Conservation (phyloP, 2,797 vertebrate genomes). For the Myotis planiceps region DNA sequence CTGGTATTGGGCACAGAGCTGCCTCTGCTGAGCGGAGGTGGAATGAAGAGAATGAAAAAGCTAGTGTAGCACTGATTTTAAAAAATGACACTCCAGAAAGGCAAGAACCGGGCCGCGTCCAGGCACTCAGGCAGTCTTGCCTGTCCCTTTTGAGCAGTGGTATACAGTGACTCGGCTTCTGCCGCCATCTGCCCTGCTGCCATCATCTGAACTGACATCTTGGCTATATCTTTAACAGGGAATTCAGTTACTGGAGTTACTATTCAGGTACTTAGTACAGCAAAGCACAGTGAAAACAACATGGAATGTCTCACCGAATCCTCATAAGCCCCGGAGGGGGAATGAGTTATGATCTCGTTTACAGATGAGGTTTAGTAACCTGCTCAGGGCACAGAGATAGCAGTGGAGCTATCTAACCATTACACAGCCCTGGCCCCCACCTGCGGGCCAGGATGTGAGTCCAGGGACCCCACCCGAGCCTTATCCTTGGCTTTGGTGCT, state of each 20-base stretch:
- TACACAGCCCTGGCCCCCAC: rapidly evolving
- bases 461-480: not conserved
- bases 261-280: not conserved
- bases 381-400: not conserved
- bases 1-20: not conserved
- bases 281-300: not conserved
- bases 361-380: not conserved
- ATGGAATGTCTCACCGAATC: not conserved
- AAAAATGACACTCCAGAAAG: not conserved
- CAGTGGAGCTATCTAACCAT: not conserved
- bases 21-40: rapidly evolving
- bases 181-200: not conserved
- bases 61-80: not conserved
- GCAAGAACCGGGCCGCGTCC: not conserved
- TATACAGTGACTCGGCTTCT: not conserved
- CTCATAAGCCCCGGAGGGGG: not conserved
- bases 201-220: not conserved
- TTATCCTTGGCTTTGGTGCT: not conserved
- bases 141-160: not conserved
- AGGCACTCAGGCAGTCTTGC: not conserved
- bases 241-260: not conserved
- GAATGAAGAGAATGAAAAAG: not conserved
- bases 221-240: not conserved
- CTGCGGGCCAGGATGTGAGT: not conserved
- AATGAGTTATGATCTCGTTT: not conserved